These are phyloP conservation scores for Thalassarche chlororhynchos DNA, from an alignment of 2,113 vertebrate species.

Conservation along the genomic window DNA sequence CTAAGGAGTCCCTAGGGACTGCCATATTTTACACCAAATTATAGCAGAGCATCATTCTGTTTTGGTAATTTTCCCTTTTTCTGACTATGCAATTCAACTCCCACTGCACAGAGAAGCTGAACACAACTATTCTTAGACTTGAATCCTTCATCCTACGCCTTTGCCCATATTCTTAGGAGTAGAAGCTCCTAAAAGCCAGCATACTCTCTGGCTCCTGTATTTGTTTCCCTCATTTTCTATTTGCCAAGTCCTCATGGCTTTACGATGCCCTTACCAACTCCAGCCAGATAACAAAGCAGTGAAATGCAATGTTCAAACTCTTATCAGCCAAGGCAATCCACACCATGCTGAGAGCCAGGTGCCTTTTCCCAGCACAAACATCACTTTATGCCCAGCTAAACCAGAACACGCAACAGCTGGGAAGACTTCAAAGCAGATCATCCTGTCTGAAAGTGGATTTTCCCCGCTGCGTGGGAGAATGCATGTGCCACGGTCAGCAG, in stretches of 20 bases:
- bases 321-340: background rate
- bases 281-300: background rate
- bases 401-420: background rate
- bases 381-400: background rate
- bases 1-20: background rate
- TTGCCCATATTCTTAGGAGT: background rate
- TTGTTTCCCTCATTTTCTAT: background rate
- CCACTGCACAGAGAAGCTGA: background rate
- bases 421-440: background rate
- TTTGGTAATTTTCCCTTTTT: background rate
- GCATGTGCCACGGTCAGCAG: fast-evolving
- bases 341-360: background rate
- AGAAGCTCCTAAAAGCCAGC: background rate
- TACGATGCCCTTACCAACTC: background rate
- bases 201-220: background rate
- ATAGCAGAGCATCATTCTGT: background rate
- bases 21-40: constrained; percentile 12
- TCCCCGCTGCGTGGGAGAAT: background rate
- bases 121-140: background rate
- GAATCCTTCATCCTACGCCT: background rate
- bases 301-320: background rate
- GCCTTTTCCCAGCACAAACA: background rate
- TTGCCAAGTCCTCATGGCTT: background rate
- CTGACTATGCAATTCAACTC: background rate
- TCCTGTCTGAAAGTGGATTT: background rate